Evolutionary conservation across 2,113 vertebrate species (phyloP).

Genomic region (Engystomops pustulosus): DNA sequence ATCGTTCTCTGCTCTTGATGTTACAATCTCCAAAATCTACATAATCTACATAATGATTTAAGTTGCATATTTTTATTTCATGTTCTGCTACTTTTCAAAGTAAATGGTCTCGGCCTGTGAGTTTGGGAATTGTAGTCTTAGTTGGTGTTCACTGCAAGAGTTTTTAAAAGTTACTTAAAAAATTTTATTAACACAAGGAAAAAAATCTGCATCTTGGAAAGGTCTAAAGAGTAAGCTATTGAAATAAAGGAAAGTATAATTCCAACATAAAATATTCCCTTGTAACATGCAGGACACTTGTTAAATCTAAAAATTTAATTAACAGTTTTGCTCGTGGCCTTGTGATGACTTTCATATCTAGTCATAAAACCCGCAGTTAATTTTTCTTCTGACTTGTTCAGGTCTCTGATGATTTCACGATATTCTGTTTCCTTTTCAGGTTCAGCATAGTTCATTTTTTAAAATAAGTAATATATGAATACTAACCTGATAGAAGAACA

Average conservation of each 20-base stretch:
- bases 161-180: too few relatives aligned
- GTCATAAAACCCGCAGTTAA: neutral
- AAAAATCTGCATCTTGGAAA: neutral
- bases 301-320: slow-evolving; percentile 12
- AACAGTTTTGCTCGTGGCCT: slow-evolving; percentile 16
- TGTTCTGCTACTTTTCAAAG: too few relatives aligned
- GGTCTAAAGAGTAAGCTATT: neutral
- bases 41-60: too few relatives aligned
- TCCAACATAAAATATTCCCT: neutral
- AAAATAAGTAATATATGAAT: neutral
- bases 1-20: too few relatives aligned
- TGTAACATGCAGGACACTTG: slow-evolving; percentile 9
- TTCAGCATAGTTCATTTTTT: neutral
- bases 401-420: slow-evolving; percentile 5
- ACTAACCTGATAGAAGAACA: neutral
- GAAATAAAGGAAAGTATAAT: neutral
- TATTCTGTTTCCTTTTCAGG: neutral
- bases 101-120: too few relatives aligned
- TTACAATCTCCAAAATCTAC: too few relatives aligned
- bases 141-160: neutral
- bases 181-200: neutral
- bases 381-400: neutral
- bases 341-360: slow-evolving; percentile 6
- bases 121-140: neutral
- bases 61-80: too few relatives aligned